Conservation (phyloP, 1,140 invertebrate genomes). For the Chionoecetes opilio region DNA sequence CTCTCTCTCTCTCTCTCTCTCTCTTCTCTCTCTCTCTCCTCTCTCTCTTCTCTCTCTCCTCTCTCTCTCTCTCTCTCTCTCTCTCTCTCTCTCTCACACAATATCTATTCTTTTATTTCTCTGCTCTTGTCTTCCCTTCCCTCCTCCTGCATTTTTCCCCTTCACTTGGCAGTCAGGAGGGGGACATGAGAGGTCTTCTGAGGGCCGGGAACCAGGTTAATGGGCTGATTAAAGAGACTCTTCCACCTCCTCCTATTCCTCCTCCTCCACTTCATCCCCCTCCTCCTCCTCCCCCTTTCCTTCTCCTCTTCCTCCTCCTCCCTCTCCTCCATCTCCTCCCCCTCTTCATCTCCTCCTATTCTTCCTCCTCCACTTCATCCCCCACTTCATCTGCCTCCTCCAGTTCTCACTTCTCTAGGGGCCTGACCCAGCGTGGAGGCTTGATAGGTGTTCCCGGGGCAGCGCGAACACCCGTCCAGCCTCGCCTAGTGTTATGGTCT, state of each 20-base stretch:
- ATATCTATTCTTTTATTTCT: neutral
- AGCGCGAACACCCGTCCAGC: neutral
- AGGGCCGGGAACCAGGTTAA: neutral
- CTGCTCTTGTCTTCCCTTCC: neutral
- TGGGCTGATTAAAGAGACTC: neutral
- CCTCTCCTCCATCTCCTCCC: neutral
- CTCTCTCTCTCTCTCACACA: neutral
- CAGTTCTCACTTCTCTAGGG: neutral
- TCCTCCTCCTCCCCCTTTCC: neutral
- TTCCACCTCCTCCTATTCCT: conserved; percentile 3
- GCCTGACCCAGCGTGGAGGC: no score
- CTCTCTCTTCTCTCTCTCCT: neutral
- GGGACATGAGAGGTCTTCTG: neutral
- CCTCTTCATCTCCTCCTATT: neutral
- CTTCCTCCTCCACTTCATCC: neutral
- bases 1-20: neutral
- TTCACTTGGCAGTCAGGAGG: neutral
- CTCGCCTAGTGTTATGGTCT: neutral
- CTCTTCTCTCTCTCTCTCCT: neutral
- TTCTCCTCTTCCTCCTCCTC: neutral
- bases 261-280: neutral
- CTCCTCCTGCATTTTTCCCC: neutral
- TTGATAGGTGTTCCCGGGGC: neutral
- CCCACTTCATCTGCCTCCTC: no score
- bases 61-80: neutral